Base-by-base conservation (phyloP, 2,797 vertebrate species). In the Lagorchestes hirsutus region DNA sequence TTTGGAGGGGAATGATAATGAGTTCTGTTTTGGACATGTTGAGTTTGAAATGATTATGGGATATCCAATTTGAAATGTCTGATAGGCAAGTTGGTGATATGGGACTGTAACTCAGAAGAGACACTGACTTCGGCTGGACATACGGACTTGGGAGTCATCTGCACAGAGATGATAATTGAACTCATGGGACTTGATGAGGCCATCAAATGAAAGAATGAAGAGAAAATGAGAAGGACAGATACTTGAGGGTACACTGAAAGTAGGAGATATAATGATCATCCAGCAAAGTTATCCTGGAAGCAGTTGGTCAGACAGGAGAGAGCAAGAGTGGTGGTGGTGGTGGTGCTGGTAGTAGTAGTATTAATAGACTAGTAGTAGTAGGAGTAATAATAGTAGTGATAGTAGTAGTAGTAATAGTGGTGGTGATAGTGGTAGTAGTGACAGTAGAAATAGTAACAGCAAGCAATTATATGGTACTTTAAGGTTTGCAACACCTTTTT, bases 21-120 rank as follows among this genome's bases (percentile, higher is more conserved):
- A 58, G 50, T 92, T 93, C 93, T 62, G 52, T 92, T 92, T 95
- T 94, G 96, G 93, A 96, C 29, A 90, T 74, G 54, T 16, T 91
- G 93, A 93, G 29, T 82, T 95, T 90, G 93, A 62, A 55, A 93
- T 93, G 24, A 28, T 92, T 50, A 18, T 13, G 95, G 93, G 34
- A 28, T 82, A 58, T 52, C 29, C 11, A 95, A 34, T 24, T 28
- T 34, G n/a, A 40, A 40, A 11, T 34, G 58, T 54, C 62, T 57
- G 62, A 9, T 1, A 92, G 16, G 29, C 90, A 96, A 52, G 82
- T 50, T 46, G 93, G 91, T 62, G 52, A 90, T 92, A 50, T 93
- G 27, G 90, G 58, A 74, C 54, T 87, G 59, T 34, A 82, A 13
- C 56, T 90, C 93, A 90, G 90, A 29, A 97, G 54, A 87, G 34